Conservation (phyloP, 2,113 vertebrate species). For the Poeciliopsis occidentalis region DNA sequence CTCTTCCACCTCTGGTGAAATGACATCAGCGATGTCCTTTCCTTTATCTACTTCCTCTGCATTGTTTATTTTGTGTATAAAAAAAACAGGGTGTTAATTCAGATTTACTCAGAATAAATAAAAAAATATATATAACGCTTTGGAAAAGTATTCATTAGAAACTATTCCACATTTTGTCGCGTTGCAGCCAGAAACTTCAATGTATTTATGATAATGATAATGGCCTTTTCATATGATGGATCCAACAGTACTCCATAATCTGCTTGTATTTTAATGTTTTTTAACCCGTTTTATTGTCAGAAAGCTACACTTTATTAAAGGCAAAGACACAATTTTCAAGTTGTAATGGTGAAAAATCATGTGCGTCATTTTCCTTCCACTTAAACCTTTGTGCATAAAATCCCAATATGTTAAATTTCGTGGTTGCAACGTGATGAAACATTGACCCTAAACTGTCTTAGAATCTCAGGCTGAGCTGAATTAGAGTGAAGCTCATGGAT, state of each 20-base stretch:
- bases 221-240: neutral
- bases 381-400: neutral
- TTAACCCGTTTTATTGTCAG: neutral
- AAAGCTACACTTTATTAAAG: neutral
- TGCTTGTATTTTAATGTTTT: neutral
- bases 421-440: neutral
- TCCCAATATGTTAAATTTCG: neutral
- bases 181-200: too few species aligned
- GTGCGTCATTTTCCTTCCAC: neutral
- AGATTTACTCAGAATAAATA: slow-evolving; percentile 1
- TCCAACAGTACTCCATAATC: neutral
- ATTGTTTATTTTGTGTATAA: slow-evolving; percentile 14
- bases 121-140: neutral
- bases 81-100: slow-evolving; percentile 3
- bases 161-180: neutral
- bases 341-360: neutral
- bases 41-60: slow-evolving; percentile 10
- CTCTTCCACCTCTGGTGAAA: slow-evolving; percentile 32
- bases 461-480: slow-evolving; percentile 6
- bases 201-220: neutral
- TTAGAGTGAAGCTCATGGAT: slow-evolving; percentile 12
- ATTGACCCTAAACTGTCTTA: slow-evolving; percentile 2
- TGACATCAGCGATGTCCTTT: slow-evolving; percentile 16
- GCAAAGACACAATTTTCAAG: neutral
- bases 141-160: neutral